Evolutionary conservation across 2,888 invertebrate species (phyloP), one percentile per base, ranked within the genome.

Genomic region (Timandra comae): DNA sequence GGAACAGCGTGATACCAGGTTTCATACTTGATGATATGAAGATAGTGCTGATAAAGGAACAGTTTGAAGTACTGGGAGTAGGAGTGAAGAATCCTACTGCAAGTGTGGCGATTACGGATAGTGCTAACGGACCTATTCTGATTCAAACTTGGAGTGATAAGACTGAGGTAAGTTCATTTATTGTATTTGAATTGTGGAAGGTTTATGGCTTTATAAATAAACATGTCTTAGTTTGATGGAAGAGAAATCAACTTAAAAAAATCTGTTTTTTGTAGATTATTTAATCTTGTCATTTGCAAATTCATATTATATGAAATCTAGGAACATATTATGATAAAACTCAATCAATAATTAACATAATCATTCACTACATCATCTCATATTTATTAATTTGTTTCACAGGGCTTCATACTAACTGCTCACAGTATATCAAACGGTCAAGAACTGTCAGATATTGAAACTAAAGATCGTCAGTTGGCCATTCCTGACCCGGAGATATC

Each of bases 371-470:
- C n/a, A n/a, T n/a, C n/a, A n/a, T n/a, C n/a, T n/a, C n/a, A n/a
- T n/a, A n/a, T n/a, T n/a, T n/a, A n/a, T n/a, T n/a, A n/a, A n/a
- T n/a, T n/a, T n/a, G n/a, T 16, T 9, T 11, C 58, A 2, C 66
- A 88, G 88, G 76, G 76, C 9, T 73, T 88, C 46, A 64, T 69
- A 1, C 54, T 89, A 7, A 57, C 59, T 20, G 87, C 84, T 0
- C 72, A 79, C 46, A 66, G 71, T 29, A 30, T 77, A 26, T 60
- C 41, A 38, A 71, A 53, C 51, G 87, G 60, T 35, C 45, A 63
- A 2, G 69, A 70, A 27, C 52, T 88, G 1, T 41, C 67, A 0
- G 88, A 89, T 38, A 60, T 89, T 1, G 63, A 68, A 1, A 66
- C 72, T 13, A 54, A 62, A 1, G 63, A 87, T 38, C 38, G 59